Evolutionary conservation across 2,113 vertebrate species (phyloP), one percentile per base, ranked within the genome.

Genomic region (Procavia capensis): DNA sequence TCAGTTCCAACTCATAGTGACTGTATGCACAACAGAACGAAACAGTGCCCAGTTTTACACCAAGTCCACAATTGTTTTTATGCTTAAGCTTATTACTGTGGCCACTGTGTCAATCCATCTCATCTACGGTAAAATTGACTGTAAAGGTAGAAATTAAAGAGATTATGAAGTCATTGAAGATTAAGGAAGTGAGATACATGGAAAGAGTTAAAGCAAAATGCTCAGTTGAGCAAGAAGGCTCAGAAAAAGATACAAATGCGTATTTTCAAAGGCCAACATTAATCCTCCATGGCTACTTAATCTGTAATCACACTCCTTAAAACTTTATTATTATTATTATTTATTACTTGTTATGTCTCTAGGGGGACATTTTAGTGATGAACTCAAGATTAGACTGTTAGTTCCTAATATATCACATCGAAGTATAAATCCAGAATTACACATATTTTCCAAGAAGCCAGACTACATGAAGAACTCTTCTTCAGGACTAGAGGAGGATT

Each of bases 241-340:
- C 36, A 91, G 50, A 45, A 84, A 82, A 88, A 90, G 8, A 85
- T 75, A 27, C 34, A 9, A 79, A 9, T 84, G 36, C 17, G 70
- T 63, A 50, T n/a, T 93, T 90, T 80, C 75, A 70, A 84, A 92
- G n/a, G 11, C 75, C 34, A 94, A 95, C 80, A 41, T 1, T 27
- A 68, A 2, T 34, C 9, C 31, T 80, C 29, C 29, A 22, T 68
- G 41, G 6, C 34, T 50, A 19, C 13, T 43, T 93, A 36, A 54
- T 27, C 39, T 94, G 41, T 47, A 45, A 43, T 75, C 75, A 57
- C 16, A 84, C 11, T 84, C 47, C 47, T 43, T 8, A 57, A 87
- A 90, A 1, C 9, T 27, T 66, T 88, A 13, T 68, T 68, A 64
- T 64, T 64, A 27, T 54, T 5, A 85, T 25, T 72, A 89, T 66